Evolutionary conservation across 2,113 vertebrate species (phyloP).

Genomic region (Ivindomyrus marchei): DNA sequence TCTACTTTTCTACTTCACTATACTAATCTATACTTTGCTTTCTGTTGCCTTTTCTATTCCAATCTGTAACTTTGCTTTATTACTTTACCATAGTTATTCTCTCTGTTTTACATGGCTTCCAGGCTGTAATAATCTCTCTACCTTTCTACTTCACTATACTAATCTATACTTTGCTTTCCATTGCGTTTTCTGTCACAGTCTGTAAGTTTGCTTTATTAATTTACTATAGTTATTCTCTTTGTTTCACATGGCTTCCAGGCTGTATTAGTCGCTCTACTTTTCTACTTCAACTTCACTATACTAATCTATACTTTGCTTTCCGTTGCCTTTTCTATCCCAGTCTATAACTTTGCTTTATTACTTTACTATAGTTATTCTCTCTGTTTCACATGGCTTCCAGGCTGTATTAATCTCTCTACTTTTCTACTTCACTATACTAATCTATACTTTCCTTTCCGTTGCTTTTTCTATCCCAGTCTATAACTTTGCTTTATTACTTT

Average conservation of each 20-base stretch:
- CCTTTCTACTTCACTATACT: not conserved
- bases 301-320: not conserved
- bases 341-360: not conserved
- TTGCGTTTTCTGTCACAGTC: not conserved
- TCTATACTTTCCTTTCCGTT: not conserved
- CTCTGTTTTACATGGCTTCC: not conserved
- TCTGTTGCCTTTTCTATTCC: not conserved
- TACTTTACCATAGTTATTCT: not conserved
- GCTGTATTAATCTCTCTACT: not conserved
- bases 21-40: not conserved
- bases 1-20: not conserved
- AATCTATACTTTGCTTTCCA: not conserved
- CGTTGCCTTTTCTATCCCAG: fast-evolving
- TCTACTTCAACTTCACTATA: not conserved
- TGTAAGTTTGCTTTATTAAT: not conserved
- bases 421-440: not conserved
- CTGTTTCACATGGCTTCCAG: not conserved
- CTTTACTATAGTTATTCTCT: not conserved
- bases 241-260: too few species aligned
- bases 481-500: not conserved
- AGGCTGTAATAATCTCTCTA: not conserved
- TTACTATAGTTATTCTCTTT: too few species aligned
- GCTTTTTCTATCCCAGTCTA: not conserved
- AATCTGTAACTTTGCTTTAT: not conserved
- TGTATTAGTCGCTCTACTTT: too few species aligned